Base-by-base conservation (phyloP, 2,113 vertebrate genomes). In the Xiphophorus hellerii region DNA sequence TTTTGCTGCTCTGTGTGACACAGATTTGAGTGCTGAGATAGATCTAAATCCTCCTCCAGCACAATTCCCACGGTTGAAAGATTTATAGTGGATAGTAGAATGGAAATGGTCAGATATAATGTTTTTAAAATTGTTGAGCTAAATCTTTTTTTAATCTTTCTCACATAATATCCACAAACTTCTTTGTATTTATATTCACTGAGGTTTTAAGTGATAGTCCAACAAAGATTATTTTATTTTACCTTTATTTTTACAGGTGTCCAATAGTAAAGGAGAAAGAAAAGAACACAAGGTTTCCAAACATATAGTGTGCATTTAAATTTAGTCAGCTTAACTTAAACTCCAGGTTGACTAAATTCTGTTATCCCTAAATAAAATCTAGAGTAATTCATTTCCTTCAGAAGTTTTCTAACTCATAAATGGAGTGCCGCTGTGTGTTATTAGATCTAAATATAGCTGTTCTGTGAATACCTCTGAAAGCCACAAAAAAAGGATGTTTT, bases 1-100 rank as follows among this genome's bases (percentile, higher is more conserved):
- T 70, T 84, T 22, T 71, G 25, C 39, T 37, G 48, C 61, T 1
- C 5, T 1, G 10, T 73, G 35, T 29, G n/a, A 77, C 77, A 83
- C 71, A 86, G 74, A 81, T 87, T 85, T 84, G 28, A 82, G 70
- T 63, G 66, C 51, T 63, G 39, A 31, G 2, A 72, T 42, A 54
- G 72, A 77, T 73, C 80, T 70, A 87, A 86, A 85, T 82, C 63
- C 71, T 69, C 78, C 78, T 83, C 72, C 37, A 20, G 62, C 51
- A 66, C 77, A 27, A 79, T 90, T 91, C 82, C 72, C 89, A 90
- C 7, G 72, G 76, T 72, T 71, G 54, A 15, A 28, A 81, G 65
- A 83, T 72, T 79, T 35, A 76, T 78, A 76, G 25, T 58, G 17
- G 22, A 58, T n/a, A 58, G 10, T 10, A 58, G 22, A n/a, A n/a